Percentiles rank a stretch among this genome's conserved stretches.
phyloP scores from a whole-genome alignment of 2,888 invertebrate genomes.

The Anticlea derivata region DNA sequence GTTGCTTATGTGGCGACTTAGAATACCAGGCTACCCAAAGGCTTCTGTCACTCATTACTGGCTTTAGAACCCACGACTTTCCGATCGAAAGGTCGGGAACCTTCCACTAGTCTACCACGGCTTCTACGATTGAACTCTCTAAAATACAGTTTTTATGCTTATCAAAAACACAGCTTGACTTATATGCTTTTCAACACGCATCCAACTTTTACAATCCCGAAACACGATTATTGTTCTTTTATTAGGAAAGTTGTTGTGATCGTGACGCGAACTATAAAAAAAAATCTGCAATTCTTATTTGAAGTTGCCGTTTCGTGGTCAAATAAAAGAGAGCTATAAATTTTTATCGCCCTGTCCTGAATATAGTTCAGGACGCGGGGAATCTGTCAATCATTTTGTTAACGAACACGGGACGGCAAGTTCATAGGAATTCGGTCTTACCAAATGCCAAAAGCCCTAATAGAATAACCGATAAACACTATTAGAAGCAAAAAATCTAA shows the following conservation, averaged over 20 bases:
- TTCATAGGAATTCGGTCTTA: constrained; percentile 14
- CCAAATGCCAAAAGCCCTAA: background rate
- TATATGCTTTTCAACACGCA: constrained; percentile 8
- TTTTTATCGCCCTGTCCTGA: constrained; percentile 11
- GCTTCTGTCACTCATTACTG: no score
- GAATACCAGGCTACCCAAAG: no score
- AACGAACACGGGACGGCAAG: constrained; percentile 9
- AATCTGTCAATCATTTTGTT: constrained; percentile 22
- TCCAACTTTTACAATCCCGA: background rate
- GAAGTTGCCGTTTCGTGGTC: constrained; percentile 26
- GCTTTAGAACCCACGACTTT: no score
- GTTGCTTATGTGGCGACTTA: no score
- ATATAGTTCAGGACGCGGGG: background rate
- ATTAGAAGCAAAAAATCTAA: background rate
- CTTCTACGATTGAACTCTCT: background rate
- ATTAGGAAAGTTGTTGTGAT: constrained; percentile 13
- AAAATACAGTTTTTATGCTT: constrained; percentile 6
- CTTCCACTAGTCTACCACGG: no score
- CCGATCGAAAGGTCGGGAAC: no score
- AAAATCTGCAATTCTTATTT: constrained; percentile 26
- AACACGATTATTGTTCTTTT: constrained; percentile 13
- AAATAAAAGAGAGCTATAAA: constrained; percentile 26
- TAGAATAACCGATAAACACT: background rate
- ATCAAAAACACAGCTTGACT: constrained; percentile 3
- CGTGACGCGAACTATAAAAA: constrained; percentile 24